Conservation (phyloP, 2,888 invertebrate species). For the Microctonus hyperodae region DNA sequence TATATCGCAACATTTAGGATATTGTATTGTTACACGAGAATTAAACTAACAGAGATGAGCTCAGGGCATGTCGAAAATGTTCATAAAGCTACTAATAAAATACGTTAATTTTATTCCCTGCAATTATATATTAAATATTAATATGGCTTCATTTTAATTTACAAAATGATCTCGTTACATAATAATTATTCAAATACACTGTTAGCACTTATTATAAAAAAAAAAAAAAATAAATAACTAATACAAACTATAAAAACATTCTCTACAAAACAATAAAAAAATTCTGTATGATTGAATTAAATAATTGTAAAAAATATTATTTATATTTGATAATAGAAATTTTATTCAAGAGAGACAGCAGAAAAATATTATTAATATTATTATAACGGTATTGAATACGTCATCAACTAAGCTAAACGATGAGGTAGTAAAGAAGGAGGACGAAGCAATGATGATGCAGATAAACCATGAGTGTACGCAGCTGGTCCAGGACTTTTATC, state of each 20-base stretch:
- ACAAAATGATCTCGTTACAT: neutral
- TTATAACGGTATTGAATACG: conserved; percentile 31
- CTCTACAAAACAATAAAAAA: no score
- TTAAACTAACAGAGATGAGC: neutral
- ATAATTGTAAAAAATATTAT: neutral
- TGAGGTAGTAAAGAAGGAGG: conserved; percentile 21
- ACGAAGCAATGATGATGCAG: conserved; percentile 37
- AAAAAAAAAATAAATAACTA: no score
- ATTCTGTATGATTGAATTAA: no score
- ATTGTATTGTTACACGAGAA: no score
- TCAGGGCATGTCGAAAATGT: neutral
- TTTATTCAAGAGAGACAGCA: conserved; percentile 23
- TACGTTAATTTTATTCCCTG: no score
- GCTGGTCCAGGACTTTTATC: conserved; percentile 35
- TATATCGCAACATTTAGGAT: no score
- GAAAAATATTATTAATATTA: conserved; percentile 25
- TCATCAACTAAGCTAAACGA: conserved; percentile 6
- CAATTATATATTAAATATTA: no score
- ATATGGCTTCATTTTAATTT: neutral
- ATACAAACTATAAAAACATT: no score
- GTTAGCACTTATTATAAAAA: no score
- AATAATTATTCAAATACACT: neutral
- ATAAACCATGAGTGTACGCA: conserved; percentile 35
- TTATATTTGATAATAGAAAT: conserved; percentile 20
- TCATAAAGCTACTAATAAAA: neutral